Evolutionary conservation across 2,888 invertebrate species (phyloP), one percentile per base, ranked within the genome.

Genomic region (Tanytarsus gracilentus): DNA sequence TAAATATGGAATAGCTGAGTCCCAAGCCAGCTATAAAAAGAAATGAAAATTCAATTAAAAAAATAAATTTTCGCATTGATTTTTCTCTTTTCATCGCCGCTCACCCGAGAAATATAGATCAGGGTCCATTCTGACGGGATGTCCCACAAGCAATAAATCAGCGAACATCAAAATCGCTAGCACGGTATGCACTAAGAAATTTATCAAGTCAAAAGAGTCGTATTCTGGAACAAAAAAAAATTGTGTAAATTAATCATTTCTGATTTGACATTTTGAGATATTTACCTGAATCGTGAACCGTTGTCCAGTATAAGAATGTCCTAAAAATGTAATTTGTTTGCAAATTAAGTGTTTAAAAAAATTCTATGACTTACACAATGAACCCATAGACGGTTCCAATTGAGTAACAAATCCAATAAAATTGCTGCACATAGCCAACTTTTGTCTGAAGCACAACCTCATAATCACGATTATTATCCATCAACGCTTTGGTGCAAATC

Each of bases 221-320:
- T 71, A 67, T 61, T 73, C 73, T 73, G 63, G 11, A 64, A 14
- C 9, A 36, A 33, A 23, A 23, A 33, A 53, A n/a, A n/a, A n/a
- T n/a, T n/a, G n/a, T 23, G 26, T 48, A 36, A 55, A 39, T 33
- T 48, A 59, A 25, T 61, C 9, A 39, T 40, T 33, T 33, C 25
- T 18, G 33, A 33, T 33, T 33, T 9, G n/a, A 9, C 9, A 33
- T 9, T n/a, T 8, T n/a, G 9, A 30, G 16, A 44, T 33, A 40
- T 67, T 71, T 69, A 86, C 86, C 78, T 64, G 85, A 81, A 71
- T 88, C 79, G 71, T 86, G 83, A 7, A 89, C 83, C 53, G 84
- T 72, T 52, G 71, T 67, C 74, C 74, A 74, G 64, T 74, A 74
- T 64, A 73, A 73, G 68, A 72, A 71, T 56, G 74, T 72, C 11